phyloP scores from a whole-genome alignment of 2,113 vertebrate genomes.

The Xiphias gladius region DNA sequence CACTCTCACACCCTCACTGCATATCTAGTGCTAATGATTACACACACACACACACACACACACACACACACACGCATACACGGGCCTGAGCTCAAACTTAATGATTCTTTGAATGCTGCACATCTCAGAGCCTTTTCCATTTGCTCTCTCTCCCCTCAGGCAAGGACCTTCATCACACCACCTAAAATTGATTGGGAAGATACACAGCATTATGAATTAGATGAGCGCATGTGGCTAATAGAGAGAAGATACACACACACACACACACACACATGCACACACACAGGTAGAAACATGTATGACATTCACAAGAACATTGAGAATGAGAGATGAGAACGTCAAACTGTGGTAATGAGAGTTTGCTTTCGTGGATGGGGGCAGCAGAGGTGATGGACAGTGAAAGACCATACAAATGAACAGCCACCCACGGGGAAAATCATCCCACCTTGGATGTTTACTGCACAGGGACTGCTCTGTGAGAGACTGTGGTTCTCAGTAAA shows the following conservation, averaged over 20 bases:
- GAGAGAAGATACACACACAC: constrained; percentile 14
- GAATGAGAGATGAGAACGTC: constrained; percentile 48
- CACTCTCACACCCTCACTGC: constrained; percentile 58
- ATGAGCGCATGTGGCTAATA: constrained; percentile 11
- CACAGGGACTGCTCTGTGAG: constrained; percentile 74
- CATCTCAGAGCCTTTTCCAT: constrained; percentile 54
- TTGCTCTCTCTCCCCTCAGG: constrained; percentile 64
- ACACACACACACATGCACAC: neutral
- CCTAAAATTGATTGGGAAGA: constrained; percentile 61
- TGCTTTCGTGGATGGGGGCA: constrained; percentile 52
- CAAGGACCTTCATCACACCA: constrained; percentile 70
- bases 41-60: constrained; percentile 46
- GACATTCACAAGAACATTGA: constrained; percentile 32
- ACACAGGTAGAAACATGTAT: constrained; percentile 40
- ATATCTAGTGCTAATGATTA: constrained; percentile 70
- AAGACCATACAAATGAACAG: constrained; percentile 74
- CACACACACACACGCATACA: constrained; percentile 3
- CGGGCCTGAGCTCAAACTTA: constrained; percentile 51
- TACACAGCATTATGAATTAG: constrained; percentile 68
- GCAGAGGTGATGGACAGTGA: constrained; percentile 72
- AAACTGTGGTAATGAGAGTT: constrained; percentile 50
- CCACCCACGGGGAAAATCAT: constrained; percentile 78
- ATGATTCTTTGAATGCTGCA: constrained; percentile 66
- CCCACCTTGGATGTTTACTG: constrained; percentile 76
- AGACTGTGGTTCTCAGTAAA: constrained; percentile 72